phyloP scores from a whole-genome alignment of 1,140 invertebrate genomes.

The Ylistrum balloti region DNA sequence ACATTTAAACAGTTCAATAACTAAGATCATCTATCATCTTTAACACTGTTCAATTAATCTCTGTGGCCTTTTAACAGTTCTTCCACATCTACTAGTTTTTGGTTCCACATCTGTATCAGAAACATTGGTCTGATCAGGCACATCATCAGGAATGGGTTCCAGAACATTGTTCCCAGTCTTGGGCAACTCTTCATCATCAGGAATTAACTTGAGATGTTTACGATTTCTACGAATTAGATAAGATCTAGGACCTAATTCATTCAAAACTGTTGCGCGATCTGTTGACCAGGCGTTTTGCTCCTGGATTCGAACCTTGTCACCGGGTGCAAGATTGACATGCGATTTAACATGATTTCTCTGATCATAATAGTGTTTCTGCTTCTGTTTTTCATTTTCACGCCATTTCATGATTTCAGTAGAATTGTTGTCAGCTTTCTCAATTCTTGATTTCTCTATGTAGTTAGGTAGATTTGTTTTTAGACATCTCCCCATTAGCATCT shows the following conservation, averaged over 20 bases:
- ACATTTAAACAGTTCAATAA: not conserved
- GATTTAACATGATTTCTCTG: not conserved
- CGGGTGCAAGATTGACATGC: not conserved
- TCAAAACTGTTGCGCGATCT: not conserved
- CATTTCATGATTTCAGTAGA: not conserved
- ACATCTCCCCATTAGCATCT: constrained; percentile 45
- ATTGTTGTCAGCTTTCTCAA: not conserved
- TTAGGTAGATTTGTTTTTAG: constrained; percentile 30
- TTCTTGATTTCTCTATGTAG: too few species aligned
- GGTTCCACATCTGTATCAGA: not conserved
- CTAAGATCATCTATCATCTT: not conserved
- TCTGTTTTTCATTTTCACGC: not conserved
- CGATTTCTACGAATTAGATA: not conserved
- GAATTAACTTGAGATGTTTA: not conserved
- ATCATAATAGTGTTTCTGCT: not conserved
- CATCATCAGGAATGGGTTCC: not conserved
- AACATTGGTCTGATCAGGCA: not conserved
- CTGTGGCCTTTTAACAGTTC: not conserved
- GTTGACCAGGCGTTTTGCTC: not conserved
- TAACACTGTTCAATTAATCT: constrained; percentile 27
- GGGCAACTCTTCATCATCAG: too few species aligned
- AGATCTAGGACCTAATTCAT: not conserved
- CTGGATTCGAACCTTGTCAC: not conserved
- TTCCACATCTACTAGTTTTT: not conserved
- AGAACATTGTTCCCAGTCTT: not conserved